These are phyloP conservation scores for Scatophagus argus DNA, from an alignment of 2,113 vertebrate species.

Conservation along the genomic window DNA sequence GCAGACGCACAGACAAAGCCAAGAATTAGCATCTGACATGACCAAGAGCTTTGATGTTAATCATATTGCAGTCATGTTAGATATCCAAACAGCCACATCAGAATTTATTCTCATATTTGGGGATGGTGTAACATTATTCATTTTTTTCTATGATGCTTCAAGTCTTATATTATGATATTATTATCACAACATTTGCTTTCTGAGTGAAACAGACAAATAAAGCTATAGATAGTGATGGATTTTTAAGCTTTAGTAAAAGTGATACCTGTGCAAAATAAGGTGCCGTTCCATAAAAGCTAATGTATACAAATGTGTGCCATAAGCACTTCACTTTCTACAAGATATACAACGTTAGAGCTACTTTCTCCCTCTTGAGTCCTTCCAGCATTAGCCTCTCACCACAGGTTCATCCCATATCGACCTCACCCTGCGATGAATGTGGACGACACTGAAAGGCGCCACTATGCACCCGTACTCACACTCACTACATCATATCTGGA, in stretches of 20 bases:
- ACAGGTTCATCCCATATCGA: constrained; percentile 40
- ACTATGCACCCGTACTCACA: constrained; percentile 49
- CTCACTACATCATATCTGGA: constrained; percentile 72
- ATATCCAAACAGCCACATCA: constrained; percentile 1
- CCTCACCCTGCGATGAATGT: constrained; percentile 37
- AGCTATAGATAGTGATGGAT: constrained; percentile 8
- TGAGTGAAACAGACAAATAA: neutral
- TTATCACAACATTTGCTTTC: neutral
- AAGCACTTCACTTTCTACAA: neutral
- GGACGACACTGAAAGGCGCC: constrained; percentile 53
- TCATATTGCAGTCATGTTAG: neutral
- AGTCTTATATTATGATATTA: neutral
- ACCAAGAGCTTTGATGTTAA: constrained; percentile 11
- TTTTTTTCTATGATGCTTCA: neutral
- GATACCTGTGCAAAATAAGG: neutral
- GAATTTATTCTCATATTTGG: neutral
- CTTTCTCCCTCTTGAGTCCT: constrained; percentile 13
- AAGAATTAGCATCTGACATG: constrained; percentile 22
- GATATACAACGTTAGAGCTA: neutral
- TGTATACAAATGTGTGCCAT: neutral
- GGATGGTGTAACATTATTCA: neutral
- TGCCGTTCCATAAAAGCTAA: neutral
- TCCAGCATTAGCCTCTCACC: constrained; percentile 25
- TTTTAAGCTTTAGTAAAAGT: neutral
- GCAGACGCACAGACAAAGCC: constrained; percentile 29